A percentile compares a stretch with the other conserved stretches of the same genome.
These are phyloP conservation scores for Artibeus jamaicensis DNA, from an alignment of 2,797 vertebrate species.

Conservation along the genomic window DNA sequence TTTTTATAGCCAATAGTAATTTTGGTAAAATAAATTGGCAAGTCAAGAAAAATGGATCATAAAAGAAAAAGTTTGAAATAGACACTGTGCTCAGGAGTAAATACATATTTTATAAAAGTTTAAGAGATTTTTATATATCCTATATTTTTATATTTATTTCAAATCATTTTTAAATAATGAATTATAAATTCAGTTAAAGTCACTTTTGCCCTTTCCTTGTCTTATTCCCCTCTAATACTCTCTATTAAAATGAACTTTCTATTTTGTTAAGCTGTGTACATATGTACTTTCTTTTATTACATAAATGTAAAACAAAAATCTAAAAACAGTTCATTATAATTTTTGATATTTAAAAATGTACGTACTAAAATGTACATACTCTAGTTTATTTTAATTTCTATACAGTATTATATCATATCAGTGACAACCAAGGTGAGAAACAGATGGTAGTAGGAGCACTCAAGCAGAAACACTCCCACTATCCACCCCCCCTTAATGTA, in stretches of 20 bases:
- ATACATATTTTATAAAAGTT: neutral
- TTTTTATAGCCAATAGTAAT: neutral
- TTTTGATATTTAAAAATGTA: neutral
- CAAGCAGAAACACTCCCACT: neutral
- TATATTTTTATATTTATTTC: slow-evolving; percentile 9
- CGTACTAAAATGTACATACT: neutral
- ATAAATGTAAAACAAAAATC: neutral
- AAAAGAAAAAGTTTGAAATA: neutral
- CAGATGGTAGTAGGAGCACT: neutral
- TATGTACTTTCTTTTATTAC: neutral
- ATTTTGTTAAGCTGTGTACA: neutral
- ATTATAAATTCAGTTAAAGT: neutral
- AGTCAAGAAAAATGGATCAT: neutral
- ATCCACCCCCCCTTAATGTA: neutral
- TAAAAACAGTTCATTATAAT: neutral
- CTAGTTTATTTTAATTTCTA: neutral
- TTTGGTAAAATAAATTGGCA: neutral
- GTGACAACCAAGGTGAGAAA: neutral
- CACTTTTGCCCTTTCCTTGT: neutral
- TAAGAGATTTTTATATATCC: neutral
- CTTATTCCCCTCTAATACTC: neutral
- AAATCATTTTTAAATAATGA: neutral
- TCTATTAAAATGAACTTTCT: neutral
- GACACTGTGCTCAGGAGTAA: neutral
- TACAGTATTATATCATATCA: neutral